Evolutionary conservation across 2,888 invertebrate species (phyloP).

Genomic region (Drosophila anceps): DNA sequence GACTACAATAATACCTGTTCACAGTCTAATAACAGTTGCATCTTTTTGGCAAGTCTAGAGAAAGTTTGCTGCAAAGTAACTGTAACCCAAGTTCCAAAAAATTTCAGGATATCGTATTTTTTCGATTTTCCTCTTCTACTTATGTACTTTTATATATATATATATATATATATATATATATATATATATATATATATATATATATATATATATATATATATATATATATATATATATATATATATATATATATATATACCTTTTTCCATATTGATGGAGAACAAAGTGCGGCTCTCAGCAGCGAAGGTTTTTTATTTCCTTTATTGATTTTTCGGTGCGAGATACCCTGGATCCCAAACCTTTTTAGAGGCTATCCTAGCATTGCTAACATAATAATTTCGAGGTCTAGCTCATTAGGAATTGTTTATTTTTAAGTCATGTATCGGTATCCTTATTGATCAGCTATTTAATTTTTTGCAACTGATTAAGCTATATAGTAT

Average conservation of each 20-base stretch:
- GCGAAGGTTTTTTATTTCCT: constrained; percentile 57
- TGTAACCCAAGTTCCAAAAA: too few species aligned
- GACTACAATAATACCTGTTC: background rate
- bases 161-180: too few species aligned
- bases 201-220: too few species aligned
- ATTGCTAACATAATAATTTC: background rate
- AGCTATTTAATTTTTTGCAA: background rate
- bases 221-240: too few species aligned
- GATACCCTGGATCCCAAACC: constrained; percentile 10
- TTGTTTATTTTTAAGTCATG: background rate
- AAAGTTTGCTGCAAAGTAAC: background rate
- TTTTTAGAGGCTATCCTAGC: background rate
- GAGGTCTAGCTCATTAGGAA: background rate
- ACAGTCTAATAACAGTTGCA: background rate
- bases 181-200: too few species aligned
- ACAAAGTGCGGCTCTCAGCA: constrained; percentile 20
- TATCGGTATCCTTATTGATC: background rate
- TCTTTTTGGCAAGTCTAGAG: background rate
- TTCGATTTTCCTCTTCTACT: too few species aligned
- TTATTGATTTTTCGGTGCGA: constrained; percentile 69
- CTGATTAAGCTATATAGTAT: background rate
- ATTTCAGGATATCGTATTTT: too few species aligned
- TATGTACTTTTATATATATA: too few species aligned
- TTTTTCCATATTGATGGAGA: constrained; percentile 11
- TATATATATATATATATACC: constrained; percentile 15